Evolutionary conservation across 1,140 invertebrate species (phyloP).

Genomic region (Diploscapter pachys): DNA sequence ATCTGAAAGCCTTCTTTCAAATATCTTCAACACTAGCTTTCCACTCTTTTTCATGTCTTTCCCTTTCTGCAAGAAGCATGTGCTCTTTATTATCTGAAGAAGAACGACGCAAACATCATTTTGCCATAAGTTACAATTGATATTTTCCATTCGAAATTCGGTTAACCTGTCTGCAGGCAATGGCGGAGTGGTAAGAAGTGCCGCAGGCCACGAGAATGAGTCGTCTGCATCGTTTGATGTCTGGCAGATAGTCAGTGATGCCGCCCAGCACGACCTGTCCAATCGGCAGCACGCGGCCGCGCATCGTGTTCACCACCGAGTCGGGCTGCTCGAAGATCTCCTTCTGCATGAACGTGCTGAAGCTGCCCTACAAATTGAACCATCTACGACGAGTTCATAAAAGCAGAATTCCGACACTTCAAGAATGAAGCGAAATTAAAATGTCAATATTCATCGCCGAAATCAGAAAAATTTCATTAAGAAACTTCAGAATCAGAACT

Average conservation of each 20-base stretch:
- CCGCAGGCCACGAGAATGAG: slow-evolving; percentile 97
- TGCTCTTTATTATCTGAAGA: too few species aligned
- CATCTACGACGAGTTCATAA: too few species aligned
- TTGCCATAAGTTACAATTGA: slow-evolving; percentile 33
- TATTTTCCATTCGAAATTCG: slow-evolving; percentile 9
- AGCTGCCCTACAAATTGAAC: slow-evolving; percentile 69
- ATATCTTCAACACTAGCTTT: too few species aligned
- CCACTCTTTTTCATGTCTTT: too few species aligned
- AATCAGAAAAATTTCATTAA: too few species aligned
- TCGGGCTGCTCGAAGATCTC: slow-evolving; percentile 99
- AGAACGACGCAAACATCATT: too few species aligned
- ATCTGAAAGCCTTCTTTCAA: slow-evolving; percentile 74
- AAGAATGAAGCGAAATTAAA: too few species aligned
- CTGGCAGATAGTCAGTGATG: slow-evolving; percentile 91
- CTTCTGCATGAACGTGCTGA: slow-evolving; percentile 98
- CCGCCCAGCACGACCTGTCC: slow-evolving; percentile 77
- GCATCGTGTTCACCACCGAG: slow-evolving; percentile 98
- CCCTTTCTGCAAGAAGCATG: too few species aligned
- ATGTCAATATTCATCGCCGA: too few species aligned
- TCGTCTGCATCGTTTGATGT: slow-evolving; percentile 91
- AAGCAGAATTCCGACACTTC: too few species aligned
- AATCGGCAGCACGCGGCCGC: slow-evolving; percentile 83
- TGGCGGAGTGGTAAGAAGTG: slow-evolving; percentile 95
- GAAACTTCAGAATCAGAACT: too few species aligned
- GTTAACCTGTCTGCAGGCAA: slow-evolving; percentile 66